These are phyloP conservation scores for Mercenaria mercenaria DNA, from an alignment of 1,140 invertebrate species.

Conservation along the genomic window DNA sequence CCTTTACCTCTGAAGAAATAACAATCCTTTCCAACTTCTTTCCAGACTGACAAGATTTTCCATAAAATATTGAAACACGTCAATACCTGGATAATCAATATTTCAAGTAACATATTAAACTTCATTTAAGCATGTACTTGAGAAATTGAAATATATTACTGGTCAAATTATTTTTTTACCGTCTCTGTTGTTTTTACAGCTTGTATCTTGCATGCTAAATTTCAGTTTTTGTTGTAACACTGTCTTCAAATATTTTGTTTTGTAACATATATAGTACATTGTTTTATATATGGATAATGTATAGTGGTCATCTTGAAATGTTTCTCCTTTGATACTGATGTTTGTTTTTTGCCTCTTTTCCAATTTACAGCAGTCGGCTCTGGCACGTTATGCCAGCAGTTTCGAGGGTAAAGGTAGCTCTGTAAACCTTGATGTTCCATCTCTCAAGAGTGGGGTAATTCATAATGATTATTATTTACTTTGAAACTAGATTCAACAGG, in stretches of 20 bases:
- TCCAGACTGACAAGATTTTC: constrained; percentile 30
- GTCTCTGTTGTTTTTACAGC: not conserved
- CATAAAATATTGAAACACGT: not conserved
- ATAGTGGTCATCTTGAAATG: not conserved
- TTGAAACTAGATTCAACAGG: constrained; percentile 23
- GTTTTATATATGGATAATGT: not conserved
- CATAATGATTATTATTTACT: constrained; percentile 48
- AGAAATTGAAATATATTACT: not conserved
- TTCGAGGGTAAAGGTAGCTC: constrained; percentile 66
- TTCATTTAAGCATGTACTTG: not conserved
- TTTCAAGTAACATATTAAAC: not conserved
- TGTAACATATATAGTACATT: constrained; percentile 12
- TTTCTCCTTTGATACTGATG: constrained; percentile 1
- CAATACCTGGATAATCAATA: not conserved
- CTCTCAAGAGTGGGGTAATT: constrained; percentile 65
- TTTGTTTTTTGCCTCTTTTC: constrained; percentile 43
- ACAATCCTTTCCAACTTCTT: not conserved
- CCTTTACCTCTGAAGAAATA: constrained; percentile 1
- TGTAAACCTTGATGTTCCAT: constrained; percentile 68
- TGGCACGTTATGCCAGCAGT: constrained; percentile 64
- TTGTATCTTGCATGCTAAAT: constrained; percentile 16
- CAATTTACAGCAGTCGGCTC: constrained; percentile 60
- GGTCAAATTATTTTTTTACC: not conserved
- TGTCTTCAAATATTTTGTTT: not conserved
- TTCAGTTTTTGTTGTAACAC: constrained; percentile 7